These are phyloP conservation scores for Candoia aspera DNA, from an alignment of 2,113 vertebrate genomes.

Conservation along the genomic window DNA sequence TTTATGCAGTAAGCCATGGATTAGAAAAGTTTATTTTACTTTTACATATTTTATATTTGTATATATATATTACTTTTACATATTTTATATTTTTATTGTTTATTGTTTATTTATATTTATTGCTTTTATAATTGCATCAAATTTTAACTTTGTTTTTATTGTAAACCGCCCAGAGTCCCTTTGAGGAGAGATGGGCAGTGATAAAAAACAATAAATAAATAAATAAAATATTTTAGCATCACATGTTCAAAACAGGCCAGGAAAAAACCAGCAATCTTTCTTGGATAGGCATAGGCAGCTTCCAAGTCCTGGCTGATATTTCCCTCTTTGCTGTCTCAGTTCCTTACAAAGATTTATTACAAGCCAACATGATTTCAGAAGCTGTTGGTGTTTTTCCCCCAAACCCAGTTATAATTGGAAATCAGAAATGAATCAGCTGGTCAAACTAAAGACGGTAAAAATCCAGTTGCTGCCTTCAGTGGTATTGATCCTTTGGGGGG, in stretches of 20 bases:
- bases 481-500: conserved; percentile 29
- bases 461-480: neutral
- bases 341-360: neutral
- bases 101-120: too few relatives aligned
- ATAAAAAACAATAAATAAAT: too few relatives aligned
- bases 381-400: neutral
- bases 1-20: neutral
- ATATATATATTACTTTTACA: too few relatives aligned
- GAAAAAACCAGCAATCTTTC: neutral
- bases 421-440: conserved; percentile 27
- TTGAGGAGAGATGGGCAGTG: too few relatives aligned
- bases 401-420: conserved; percentile 37
- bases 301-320: too few relatives aligned
- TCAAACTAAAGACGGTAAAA: neutral
- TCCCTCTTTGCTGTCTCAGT: neutral
- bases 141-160: too few relatives aligned
- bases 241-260: neutral
- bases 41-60: too few relatives aligned
- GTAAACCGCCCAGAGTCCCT: too few relatives aligned
- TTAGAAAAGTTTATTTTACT: neutral
- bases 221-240: neutral
- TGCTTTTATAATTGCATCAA: too few relatives aligned
- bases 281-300: too few relatives aligned
- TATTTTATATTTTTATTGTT: too few relatives aligned
- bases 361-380: neutral